phyloP scores from a whole-genome alignment of 2,888 invertebrate genomes.

The Ligdia adustata region DNA sequence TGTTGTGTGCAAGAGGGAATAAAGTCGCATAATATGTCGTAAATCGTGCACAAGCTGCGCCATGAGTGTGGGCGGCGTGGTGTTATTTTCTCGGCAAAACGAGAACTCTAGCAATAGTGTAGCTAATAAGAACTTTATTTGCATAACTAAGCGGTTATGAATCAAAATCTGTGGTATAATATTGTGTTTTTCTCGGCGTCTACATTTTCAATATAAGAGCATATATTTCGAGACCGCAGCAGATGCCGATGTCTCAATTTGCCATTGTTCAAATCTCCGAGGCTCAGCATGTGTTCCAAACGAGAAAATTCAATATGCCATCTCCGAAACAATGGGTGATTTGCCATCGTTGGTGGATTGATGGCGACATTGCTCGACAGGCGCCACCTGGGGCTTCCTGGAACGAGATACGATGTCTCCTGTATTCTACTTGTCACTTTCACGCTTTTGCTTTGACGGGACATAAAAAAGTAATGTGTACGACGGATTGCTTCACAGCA shows the following conservation, averaged over 20 bases:
- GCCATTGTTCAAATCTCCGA: conserved; percentile 21
- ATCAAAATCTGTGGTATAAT: background rate
- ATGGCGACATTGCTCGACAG: conserved; percentile 38
- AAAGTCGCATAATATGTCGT: conserved; percentile 6
- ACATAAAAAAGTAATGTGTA: background rate
- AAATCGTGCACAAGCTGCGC: background rate
- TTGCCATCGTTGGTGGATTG: conserved; percentile 35
- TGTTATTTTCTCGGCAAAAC: background rate
- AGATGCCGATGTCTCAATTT: conserved; percentile 19
- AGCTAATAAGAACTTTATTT: background rate
- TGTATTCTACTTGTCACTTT: conserved; percentile 16
- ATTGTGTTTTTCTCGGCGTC: background rate
- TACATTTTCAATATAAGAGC: conserved; percentile 2
- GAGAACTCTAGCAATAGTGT: background rate
- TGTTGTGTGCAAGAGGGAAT: conserved; percentile 14
- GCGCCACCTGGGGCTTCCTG: conserved; percentile 27
- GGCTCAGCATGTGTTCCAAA: conserved; percentile 25
- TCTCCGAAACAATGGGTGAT: conserved; percentile 38
- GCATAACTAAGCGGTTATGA: background rate
- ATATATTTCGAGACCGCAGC: conserved; percentile 9
- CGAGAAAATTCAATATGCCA: conserved; percentile 32
- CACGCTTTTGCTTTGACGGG: background rate
- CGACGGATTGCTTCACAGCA: too few species aligned
- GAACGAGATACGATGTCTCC: conserved; percentile 12
- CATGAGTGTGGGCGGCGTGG: background rate